Percentiles rank a stretch among this genome's conserved stretches.
Evolutionary conservation across 2,888 invertebrate species (phyloP).

Genomic region (Elmis aenea): DNA sequence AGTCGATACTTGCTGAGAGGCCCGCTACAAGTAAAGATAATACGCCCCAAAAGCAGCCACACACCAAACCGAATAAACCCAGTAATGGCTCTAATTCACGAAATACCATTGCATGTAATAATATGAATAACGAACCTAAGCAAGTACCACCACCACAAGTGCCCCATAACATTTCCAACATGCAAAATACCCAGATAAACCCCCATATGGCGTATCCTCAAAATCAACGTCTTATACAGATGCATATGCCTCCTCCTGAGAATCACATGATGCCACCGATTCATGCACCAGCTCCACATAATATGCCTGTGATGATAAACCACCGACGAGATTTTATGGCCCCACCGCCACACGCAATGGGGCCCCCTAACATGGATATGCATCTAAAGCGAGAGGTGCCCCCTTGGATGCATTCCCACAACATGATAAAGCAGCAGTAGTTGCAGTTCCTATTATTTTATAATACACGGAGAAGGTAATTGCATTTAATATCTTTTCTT

Average conservation of each 20-base stretch:
- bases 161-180: conserved; percentile 12
- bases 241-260: conserved; percentile 28
- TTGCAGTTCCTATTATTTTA: too few species aligned
- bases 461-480: too few species aligned
- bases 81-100: conserved; percentile 1
- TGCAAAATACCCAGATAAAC: conserved; percentile 13
- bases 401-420: conserved; percentile 25
- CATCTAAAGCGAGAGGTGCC: conserved; percentile 16
- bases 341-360: conserved; percentile 23
- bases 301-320: conserved; percentile 27
- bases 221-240: conserved; percentile 24
- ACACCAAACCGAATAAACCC: conserved; percentile 1
- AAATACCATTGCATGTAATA: too few species aligned
- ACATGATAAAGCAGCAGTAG: conserved; percentile 14
- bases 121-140: too few species aligned
- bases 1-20: conserved; percentile 40
- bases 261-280: conserved; percentile 24
- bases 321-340: conserved; percentile 23
- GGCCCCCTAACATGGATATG: conserved; percentile 21
- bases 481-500: too few species aligned
- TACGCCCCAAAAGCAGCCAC: conserved; percentile 5
- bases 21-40: conserved; percentile 16
- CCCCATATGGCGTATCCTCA: conserved; percentile 19
- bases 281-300: conserved; percentile 16
- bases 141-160: conserved; percentile 4